Evolutionary conservation across 2,888 invertebrate genomes (phyloP), one percentile per base, ranked within the genome.

Genomic region (Acronicta alni): DNA sequence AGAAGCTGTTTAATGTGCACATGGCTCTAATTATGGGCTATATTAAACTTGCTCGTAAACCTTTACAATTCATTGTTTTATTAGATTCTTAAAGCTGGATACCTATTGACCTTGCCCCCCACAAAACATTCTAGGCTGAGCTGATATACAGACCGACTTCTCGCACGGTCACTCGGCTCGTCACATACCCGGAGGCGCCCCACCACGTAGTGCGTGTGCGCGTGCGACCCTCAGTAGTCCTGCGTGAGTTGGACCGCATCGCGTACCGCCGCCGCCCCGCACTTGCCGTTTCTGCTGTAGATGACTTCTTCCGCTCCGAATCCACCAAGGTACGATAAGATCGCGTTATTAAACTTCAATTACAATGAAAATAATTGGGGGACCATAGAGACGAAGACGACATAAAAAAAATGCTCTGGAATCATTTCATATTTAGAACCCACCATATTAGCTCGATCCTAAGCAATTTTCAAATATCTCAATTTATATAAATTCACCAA

Each of bases 281-380:
- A 55, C 82, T 92, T 51, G 95, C 95, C 66, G 94, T 96, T 79
- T 96, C 96, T 64, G 96, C 97, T 79, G 95, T 96, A 74, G 97
- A 97, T 79, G 96, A 97, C 86, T 98, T 96, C 93, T 96, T 97
- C 91, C 96, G 97, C 93, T 97, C 97, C 76, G 96, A 96, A 84
- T 94, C 96, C 78, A 95, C 96, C 80, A 96, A 96, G 96, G 97
- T 97, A 94, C 95, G 54, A 23, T 14, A 5, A n/a, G 2, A 30
- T 10, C 10, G 26, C 26, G 10, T 30, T 12, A 12, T 30, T 12
- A 12, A 12, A 3, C 26, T 26, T 26, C 1, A 9, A 26, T 5
- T 7, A 7, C 5, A 4, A 23, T 23, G 23, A 23, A 4, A 23
- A 23, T 23, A 23, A 23, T n/a, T n/a, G n/a, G 7, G 23, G 7